These are phyloP conservation scores for Himalopsyche kuldschensis DNA, from an alignment of 2,888 invertebrate species.

Conservation along the genomic window DNA sequence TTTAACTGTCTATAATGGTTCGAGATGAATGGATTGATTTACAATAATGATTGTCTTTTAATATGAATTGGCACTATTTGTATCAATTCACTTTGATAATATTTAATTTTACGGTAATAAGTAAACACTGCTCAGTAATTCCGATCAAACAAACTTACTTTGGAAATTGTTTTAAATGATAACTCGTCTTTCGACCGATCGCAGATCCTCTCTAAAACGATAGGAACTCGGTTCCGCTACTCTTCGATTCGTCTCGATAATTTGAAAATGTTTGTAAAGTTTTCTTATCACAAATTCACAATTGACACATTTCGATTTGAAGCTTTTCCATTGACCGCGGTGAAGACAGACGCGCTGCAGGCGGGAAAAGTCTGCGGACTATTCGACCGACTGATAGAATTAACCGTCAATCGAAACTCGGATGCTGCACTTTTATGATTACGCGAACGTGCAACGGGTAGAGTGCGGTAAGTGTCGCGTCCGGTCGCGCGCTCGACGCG, in stretches of 20 bases:
- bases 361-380: neutral
- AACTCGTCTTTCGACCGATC: neutral
- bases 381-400: neutral
- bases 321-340: neutral
- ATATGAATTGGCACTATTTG: neutral
- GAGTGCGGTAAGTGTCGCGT: neutral
- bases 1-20: neutral
- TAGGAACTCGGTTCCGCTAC: neutral
- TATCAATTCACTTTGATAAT: neutral
- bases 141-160: neutral
- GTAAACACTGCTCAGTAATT: neutral
- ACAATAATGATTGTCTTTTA: neutral
- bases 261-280: neutral
- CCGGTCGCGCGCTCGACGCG: slow-evolving; percentile 21
- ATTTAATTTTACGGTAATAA: neutral
- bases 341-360: neutral
- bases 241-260: neutral
- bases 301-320: neutral
- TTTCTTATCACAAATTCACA: neutral
- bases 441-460: neutral
- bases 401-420: neutral
- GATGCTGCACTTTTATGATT: neutral
- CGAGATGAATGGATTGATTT: too few relatives aligned
- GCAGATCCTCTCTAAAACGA: neutral
- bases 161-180: neutral